Percentiles rank a stretch among this genome's conserved stretches.
Conservation (phyloP, 2,888 invertebrate species). For the Lymantria dispar region DNA sequence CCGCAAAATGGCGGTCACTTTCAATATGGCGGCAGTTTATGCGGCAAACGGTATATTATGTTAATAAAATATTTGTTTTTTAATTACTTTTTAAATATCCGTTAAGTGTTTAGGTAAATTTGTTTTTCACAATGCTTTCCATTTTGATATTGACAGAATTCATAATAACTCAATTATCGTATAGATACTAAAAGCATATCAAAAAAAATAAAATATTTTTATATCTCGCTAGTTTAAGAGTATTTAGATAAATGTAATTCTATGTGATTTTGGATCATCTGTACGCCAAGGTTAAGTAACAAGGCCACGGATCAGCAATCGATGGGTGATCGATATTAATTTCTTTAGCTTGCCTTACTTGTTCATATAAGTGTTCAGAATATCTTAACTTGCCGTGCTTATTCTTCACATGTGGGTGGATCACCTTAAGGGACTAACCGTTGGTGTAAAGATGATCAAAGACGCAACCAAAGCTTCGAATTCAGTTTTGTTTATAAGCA, state of each 20-base stretch:
- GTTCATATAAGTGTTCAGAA: no score
- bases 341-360: neutral
- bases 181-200: conserved; percentile 1
- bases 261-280: neutral
- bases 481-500: neutral
- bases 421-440: neutral
- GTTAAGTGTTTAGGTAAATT: no score
- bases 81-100: no score
- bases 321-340: neutral
- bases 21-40: no score
- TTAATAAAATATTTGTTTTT: no score
- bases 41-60: no score
- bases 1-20: no score
- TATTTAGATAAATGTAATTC: neutral
- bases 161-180: no score
- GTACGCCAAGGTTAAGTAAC: neutral
- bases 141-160: neutral
- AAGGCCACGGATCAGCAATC: neutral
- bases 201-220: conserved; percentile 25
- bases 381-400: no score
- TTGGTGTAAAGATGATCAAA: neutral
- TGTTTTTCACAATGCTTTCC: no score
- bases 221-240: conserved; percentile 18
- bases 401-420: no score
- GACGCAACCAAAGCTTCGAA: neutral